Conservation (phyloP, 2,113 vertebrate genomes). For the Danionella cerebrum region DNA sequence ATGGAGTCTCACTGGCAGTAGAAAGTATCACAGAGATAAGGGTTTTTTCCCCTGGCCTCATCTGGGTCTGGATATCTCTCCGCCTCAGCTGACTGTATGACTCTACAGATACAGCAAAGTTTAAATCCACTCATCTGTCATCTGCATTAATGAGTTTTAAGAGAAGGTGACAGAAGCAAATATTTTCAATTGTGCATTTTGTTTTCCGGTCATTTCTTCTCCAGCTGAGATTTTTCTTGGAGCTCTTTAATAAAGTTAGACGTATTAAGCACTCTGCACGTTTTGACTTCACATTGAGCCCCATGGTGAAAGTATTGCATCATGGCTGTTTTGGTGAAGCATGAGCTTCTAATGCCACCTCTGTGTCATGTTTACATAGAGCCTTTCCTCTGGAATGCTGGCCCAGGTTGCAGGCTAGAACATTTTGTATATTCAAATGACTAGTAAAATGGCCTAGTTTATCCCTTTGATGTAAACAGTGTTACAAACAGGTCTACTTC, state of each 20-base stretch:
- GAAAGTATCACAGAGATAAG: constrained; percentile 17
- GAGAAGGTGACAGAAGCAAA: neutral
- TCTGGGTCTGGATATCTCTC: constrained; percentile 2
- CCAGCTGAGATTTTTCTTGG: no score
- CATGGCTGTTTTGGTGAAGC: neutral
- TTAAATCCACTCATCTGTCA: neutral
- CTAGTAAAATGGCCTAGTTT: neutral
- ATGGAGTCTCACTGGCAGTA: neutral
- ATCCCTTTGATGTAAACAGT: neutral
- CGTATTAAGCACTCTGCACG: no score
- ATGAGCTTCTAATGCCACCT: constrained; percentile 8
- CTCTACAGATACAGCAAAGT: neutral
- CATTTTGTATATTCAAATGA: neutral
- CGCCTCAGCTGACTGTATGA: neutral
- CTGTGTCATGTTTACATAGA: constrained; percentile 30
- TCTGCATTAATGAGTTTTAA: neutral
- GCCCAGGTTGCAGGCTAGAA: neutral
- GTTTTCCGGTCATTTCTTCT: neutral
- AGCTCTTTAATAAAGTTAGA: no score
- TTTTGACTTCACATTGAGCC: neutral
- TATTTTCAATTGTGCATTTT: neutral
- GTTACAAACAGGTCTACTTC: neutral
- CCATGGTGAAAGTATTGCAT: neutral
- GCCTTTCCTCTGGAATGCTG: constrained; percentile 23
- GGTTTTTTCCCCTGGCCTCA: neutral